A percentile compares a stretch with the other conserved stretches of the same genome.
These are phyloP conservation scores for Plebejus anna DNA, from an alignment of 2,888 invertebrate genomes.

Conservation along the genomic window DNA sequence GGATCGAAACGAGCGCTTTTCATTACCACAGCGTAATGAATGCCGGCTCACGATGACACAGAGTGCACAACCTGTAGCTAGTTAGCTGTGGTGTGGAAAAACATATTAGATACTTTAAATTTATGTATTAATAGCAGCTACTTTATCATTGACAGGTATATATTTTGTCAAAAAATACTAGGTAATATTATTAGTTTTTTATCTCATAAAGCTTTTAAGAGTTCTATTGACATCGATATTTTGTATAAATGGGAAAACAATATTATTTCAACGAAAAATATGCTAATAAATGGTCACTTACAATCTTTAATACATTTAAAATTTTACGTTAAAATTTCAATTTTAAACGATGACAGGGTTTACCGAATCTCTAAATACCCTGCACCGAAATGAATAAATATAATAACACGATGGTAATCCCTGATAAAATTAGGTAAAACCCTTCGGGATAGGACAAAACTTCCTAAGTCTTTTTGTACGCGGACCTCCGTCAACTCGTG, in stretches of 20 bases:
- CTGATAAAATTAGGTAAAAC: slow-evolving; percentile 27
- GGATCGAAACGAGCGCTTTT: slow-evolving; percentile 47
- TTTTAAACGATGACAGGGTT: background rate
- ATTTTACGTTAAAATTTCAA: background rate
- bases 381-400: slow-evolving; percentile 22
- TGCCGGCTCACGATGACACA: slow-evolving; percentile 56
- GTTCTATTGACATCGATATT: too few species aligned
- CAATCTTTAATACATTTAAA: too few species aligned
- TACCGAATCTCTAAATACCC: background rate
- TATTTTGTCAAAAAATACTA: background rate
- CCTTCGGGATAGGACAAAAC: slow-evolving; percentile 34
- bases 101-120: background rate
- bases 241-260: too few species aligned
- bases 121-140: background rate
- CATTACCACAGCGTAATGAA: slow-evolving; percentile 64
- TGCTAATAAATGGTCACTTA: too few species aligned
- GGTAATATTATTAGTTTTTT: too few species aligned
- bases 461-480: slow-evolving; percentile 34
- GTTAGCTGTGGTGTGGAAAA: slow-evolving; percentile 33
- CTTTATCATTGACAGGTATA: background rate
- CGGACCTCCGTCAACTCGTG: slow-evolving; percentile 64
- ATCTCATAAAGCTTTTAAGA: too few species aligned
- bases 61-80: slow-evolving; percentile 39
- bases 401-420: slow-evolving; percentile 23
- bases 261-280: too few species aligned